Evolutionary conservation across 2,888 invertebrate genomes (phyloP).

Genomic region (Pardosa pseudoannulata): DNA sequence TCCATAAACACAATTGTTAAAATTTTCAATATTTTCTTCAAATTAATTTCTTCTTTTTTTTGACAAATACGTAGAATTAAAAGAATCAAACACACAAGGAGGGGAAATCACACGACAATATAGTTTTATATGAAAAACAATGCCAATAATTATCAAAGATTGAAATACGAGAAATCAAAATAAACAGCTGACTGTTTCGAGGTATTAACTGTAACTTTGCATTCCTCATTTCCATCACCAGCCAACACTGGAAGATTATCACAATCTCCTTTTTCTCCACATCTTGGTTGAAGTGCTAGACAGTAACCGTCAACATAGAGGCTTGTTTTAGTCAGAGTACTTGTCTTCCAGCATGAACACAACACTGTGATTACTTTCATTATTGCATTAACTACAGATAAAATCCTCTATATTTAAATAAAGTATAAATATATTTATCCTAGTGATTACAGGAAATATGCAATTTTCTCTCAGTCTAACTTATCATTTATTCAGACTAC

Average conservation of each 20-base stretch:
- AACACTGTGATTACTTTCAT: background rate
- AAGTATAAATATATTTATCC: slow-evolving; percentile 45
- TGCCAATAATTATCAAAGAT: no score
- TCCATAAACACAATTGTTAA: no score
- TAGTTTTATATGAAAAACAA: no score
- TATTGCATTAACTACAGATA: slow-evolving; percentile 24
- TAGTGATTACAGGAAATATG: slow-evolving; percentile 16
- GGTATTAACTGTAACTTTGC: no score
- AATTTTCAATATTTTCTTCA: no score
- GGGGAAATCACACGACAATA: no score
- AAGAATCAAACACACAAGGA: no score
- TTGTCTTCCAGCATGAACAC: background rate
- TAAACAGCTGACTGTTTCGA: no score
- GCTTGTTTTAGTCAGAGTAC: background rate
- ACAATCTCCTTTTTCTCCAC: slow-evolving; percentile 9
- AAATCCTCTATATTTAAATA: slow-evolving; percentile 35
- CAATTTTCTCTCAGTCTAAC: slow-evolving; percentile 7
- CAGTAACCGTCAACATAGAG: no score
- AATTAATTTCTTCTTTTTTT: no score
- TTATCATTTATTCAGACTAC: background rate
- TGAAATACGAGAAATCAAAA: no score
- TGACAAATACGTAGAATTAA: no score
- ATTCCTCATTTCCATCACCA: slow-evolving; percentile 13
- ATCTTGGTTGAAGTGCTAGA: background rate
- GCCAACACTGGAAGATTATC: slow-evolving; percentile 52